These are phyloP conservation scores for Drosophila subpulchrella DNA, from an alignment of 1,140 invertebrate genomes.

Conservation along the genomic window DNA sequence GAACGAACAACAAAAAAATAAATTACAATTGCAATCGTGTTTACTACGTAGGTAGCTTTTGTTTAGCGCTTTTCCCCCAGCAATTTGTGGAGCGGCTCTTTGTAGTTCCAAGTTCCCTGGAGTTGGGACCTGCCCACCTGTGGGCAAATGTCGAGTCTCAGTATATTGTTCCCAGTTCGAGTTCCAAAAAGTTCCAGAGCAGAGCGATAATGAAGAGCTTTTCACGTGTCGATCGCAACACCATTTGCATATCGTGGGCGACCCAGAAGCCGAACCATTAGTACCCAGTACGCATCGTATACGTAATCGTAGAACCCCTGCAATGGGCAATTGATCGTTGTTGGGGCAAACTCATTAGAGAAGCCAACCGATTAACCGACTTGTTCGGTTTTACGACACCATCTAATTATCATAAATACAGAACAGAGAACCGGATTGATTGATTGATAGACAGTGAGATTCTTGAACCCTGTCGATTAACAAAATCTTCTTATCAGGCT, in stretches of 20 bases:
- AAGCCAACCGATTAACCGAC: slow-evolving; percentile 39
- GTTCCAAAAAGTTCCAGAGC: slow-evolving; percentile 8
- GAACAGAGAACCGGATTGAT: slow-evolving; percentile 54
- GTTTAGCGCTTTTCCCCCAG: slow-evolving; percentile 45
- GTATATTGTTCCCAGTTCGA: slow-evolving; percentile 4
- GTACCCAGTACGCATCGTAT: slow-evolving; percentile 14
- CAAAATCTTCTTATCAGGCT: slow-evolving; percentile 6
- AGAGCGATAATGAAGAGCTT: slow-evolving; percentile 31
- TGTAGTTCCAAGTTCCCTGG: slow-evolving; percentile 48
- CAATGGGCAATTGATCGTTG: slow-evolving; percentile 28
- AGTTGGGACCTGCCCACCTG: slow-evolving; percentile 39
- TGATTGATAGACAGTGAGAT: slow-evolving; percentile 45
- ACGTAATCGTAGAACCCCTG: slow-evolving; percentile 33
- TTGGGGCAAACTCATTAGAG: slow-evolving; percentile 51
- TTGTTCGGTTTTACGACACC: slow-evolving; percentile 55
- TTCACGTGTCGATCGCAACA: slow-evolving; percentile 34
- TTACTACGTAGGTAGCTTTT: slow-evolving; percentile 61
- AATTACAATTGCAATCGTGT: slow-evolving; percentile 77
- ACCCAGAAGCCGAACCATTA: slow-evolving; percentile 33
- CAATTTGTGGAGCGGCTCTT: slow-evolving; percentile 45
- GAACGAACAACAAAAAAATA: slow-evolving; percentile 48
- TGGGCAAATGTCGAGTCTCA: slow-evolving; percentile 1
- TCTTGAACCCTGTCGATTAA: slow-evolving; percentile 62
- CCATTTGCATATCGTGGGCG: slow-evolving; percentile 61
- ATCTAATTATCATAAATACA: slow-evolving; percentile 71